Evolutionary conservation across 2,113 vertebrate species (phyloP).

Genomic region (Microtus ochrogaster): DNA sequence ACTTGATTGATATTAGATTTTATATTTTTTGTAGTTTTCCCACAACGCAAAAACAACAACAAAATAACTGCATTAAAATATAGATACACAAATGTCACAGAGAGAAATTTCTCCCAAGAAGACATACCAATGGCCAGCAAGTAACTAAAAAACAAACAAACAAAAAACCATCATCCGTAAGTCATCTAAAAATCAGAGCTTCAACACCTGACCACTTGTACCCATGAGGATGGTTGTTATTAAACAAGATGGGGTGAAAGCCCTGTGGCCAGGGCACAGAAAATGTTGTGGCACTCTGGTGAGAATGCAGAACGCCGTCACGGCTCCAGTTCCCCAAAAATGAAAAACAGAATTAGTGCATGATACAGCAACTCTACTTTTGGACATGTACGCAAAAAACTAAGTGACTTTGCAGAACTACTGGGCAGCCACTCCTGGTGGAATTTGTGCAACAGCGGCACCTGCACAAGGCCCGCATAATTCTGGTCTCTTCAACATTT

Average conservation of each 20-base stretch:
- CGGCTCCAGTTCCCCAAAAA: not conserved
- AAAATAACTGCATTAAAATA: not conserved
- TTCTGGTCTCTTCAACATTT: not conserved
- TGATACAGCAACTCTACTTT: not conserved
- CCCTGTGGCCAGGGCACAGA: not conserved
- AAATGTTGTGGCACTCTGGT: not conserved
- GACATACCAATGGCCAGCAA: not conserved
- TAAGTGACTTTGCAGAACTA: not conserved
- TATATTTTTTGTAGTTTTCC: slow-evolving; percentile 1
- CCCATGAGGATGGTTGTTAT: not conserved
- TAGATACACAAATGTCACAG: not conserved
- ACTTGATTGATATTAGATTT: not conserved
- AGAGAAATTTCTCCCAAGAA: slow-evolving; percentile 27
- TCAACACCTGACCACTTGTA: not conserved
- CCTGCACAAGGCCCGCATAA: not conserved
- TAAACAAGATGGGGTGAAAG: not conserved
- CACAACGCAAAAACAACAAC: not conserved
- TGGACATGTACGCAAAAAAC: not conserved
- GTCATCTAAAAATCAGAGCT: slow-evolving; percentile 23
- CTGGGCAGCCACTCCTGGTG: not conserved
- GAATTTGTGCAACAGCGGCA: not conserved
- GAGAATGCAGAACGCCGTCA: not conserved
- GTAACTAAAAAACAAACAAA: not conserved
- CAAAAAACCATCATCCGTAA: not conserved
- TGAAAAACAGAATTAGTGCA: slow-evolving; percentile 22